phyloP scores from a whole-genome alignment of 2,888 invertebrate species.

The Amaurobius ferox region DNA sequence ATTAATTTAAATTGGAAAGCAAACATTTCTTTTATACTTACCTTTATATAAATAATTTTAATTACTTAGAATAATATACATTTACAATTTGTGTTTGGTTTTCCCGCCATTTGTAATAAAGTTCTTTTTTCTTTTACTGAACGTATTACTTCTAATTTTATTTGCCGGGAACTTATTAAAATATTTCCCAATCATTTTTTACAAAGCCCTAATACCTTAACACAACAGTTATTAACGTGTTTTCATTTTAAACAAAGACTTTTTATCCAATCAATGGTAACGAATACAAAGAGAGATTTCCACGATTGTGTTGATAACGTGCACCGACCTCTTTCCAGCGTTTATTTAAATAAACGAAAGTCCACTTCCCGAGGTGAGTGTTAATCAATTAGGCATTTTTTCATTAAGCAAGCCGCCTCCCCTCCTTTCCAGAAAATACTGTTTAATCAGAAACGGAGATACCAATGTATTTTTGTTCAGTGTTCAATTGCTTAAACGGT shows the following conservation, averaged over 20 bases:
- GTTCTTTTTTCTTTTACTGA: too few relatives aligned
- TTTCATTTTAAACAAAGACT: conserved; percentile 5
- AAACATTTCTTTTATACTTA: too few relatives aligned
- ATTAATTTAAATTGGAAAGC: too few relatives aligned
- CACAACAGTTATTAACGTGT: background rate
- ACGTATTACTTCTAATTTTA: too few relatives aligned
- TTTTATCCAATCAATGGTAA: background rate
- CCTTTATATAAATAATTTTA: too few relatives aligned
- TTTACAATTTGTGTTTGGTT: too few relatives aligned
- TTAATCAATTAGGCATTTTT: background rate
- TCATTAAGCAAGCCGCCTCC: background rate
- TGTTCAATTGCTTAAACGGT: background rate
- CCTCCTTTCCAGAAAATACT: background rate
- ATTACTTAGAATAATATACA: too few relatives aligned
- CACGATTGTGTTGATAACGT: background rate
- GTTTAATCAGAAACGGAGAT: background rate
- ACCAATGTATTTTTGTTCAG: background rate
- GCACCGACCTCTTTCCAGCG: background rate
- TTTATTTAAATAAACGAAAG: background rate
- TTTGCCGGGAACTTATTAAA: too few relatives aligned
- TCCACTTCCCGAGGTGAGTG: background rate
- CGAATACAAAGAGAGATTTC: background rate
- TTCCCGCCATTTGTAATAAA: too few relatives aligned
- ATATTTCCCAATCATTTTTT: too few relatives aligned
- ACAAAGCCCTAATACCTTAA: background rate